A percentile compares a stretch with the other conserved stretches of the same genome.
Conservation (phyloP, 1,140 invertebrate species). For the Geopemphigus sp. region DNA sequence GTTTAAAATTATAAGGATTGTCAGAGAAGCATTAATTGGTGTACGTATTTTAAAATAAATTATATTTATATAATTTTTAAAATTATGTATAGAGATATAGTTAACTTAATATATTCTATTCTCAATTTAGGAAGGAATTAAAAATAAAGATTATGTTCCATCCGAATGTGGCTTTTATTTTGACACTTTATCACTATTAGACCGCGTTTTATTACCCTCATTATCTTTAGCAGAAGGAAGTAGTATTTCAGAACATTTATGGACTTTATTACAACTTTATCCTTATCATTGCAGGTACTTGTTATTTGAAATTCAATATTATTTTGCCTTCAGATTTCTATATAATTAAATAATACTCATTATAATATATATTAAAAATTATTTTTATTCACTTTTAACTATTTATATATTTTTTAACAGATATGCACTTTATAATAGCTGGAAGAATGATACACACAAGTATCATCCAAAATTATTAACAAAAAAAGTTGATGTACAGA, state of each 20-base stretch:
- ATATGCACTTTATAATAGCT: constrained; percentile 87
- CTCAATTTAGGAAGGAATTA: constrained; percentile 50
- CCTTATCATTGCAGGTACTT: constrained; percentile 82
- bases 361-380: not conserved
- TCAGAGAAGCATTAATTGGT: constrained; percentile 50
- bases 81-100: not conserved
- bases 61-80: not conserved
- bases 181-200: constrained; percentile 81
- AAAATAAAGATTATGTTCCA: constrained; percentile 52
- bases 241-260: constrained; percentile 93
- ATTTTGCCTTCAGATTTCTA: not conserved
- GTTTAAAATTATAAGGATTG: constrained; percentile 67
- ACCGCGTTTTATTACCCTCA: constrained; percentile 83
- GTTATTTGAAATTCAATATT: constrained; percentile 17
- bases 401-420: constrained; percentile 57
- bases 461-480: constrained; percentile 79
- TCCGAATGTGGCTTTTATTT: constrained; percentile 63
- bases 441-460: constrained; percentile 87
- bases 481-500: constrained; percentile 79
- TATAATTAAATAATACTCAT: not conserved
- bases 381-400: constrained; percentile 19
- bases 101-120: constrained; percentile 4
- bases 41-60: constrained; percentile 3
- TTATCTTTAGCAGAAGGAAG: constrained; percentile 90
- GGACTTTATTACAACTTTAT: constrained; percentile 86